phyloP scores from a whole-genome alignment of 1,140 invertebrate genomes.

The Apis dorsata region DNA sequence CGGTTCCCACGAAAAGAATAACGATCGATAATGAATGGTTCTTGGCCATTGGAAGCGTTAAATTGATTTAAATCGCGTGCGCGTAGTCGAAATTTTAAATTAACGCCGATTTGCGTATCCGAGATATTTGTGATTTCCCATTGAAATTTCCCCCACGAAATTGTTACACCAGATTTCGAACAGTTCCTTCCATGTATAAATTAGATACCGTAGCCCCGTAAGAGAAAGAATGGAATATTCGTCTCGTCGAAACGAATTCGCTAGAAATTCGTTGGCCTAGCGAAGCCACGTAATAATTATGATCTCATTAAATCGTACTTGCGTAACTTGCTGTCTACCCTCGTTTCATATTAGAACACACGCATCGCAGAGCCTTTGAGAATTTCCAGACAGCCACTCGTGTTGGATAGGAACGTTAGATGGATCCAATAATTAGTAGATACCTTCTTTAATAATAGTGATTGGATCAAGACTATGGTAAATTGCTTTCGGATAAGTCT shows the following conservation, averaged over 20 bases:
- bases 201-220: background rate
- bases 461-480: no score
- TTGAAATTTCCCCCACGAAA: background rate
- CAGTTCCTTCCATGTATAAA: background rate
- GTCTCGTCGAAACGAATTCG: background rate
- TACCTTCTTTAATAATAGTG: no score
- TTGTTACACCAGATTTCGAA: background rate
- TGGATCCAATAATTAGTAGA: background rate
- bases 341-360: conserved; percentile 20
- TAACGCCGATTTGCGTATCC: background rate
- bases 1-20: conserved; percentile 24
- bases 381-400: background rate
- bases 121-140: background rate
- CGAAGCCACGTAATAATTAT: background rate
- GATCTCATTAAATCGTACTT: conserved; percentile 7
- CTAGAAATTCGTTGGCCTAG: background rate
- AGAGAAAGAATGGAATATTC: background rate
- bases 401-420: background rate
- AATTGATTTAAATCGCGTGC: conserved; percentile 49
- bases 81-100: conserved; percentile 11
- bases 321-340: conserved; percentile 14
- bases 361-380: background rate
- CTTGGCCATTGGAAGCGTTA: conserved; percentile 42
- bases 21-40: conserved; percentile 46
- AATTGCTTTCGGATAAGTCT: no score